A percentile compares a stretch with the other conserved stretches of the same genome.
Conservation (phyloP, 2,797 vertebrate species). For the Linurgus olivaceus region DNA sequence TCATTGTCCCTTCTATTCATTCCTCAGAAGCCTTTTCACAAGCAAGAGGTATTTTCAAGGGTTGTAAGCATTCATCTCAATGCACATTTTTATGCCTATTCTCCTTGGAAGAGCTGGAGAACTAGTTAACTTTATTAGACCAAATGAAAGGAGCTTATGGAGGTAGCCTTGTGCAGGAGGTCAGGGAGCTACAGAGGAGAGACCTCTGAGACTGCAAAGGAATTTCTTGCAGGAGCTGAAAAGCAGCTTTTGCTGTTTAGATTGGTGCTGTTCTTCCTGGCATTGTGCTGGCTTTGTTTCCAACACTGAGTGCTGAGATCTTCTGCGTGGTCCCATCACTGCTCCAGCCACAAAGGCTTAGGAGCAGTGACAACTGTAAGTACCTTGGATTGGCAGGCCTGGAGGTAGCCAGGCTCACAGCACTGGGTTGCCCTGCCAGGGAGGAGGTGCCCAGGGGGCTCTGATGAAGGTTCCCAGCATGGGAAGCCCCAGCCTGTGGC, state of each 20-base stretch:
- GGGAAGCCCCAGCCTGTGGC: not conserved
- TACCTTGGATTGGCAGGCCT: not conserved
- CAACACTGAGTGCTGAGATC: not conserved
- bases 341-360: not conserved
- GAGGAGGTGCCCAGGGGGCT: not conserved
- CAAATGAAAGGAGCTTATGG: constrained; percentile 5
- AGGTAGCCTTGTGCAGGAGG: not conserved
- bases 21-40: constrained; percentile 32
- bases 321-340: not conserved
- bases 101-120: constrained; percentile 8
- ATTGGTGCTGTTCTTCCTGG: not conserved
- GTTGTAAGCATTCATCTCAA: constrained; percentile 21
- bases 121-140: constrained; percentile 23
- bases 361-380: not conserved
- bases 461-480: not conserved
- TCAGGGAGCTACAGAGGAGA: not conserved
- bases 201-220: not conserved
- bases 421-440: not conserved
- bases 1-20: constrained; percentile 37
- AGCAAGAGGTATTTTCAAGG: constrained; percentile 23
- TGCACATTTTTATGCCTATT: constrained; percentile 26
- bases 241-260: not conserved
- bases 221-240: not conserved
- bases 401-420: not conserved
- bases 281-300: not conserved